Evolutionary conservation across 35 echinoderm and acorn worm species (phyloP), one percentile per base, ranked within the genome.

Genomic region (Heliocidaris erythrogramma): DNA sequence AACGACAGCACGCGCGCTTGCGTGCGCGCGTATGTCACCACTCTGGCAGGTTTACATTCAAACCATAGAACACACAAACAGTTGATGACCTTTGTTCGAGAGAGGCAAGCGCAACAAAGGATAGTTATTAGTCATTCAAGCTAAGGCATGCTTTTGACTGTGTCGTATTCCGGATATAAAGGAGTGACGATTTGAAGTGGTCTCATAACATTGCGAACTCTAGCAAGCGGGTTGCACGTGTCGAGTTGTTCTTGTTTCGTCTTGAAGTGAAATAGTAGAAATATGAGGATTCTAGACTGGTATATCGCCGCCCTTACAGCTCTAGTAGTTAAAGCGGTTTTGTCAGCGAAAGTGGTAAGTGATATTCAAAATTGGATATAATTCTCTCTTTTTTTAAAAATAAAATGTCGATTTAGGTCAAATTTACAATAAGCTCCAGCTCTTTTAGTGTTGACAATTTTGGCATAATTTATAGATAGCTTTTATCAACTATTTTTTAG

Each of bases 261-360:
- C n/a, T 78, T 78, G 65, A 78, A 18, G 65, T 78, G 65, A 21
- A 78, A 78, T 78, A 78, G 27, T 78, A 78, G 65, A 78, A 78
- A 78, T 5, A 78, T 78, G 65, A n/a, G 65, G 17, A n/a, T 78
- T n/a, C 27, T 7, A 78, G 65, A 78, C 2, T 78, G 65, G 65
- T 78, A 78, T 78, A 78, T 78, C 65, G 65, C 8, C 27, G 65
- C 65, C 24, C 65, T 78, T 18, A 24, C 65, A 27, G 21, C 65
- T 18, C 14, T 78, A 27, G 65, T 24, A 27, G 21, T 78, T n/a
- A 2, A 78, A 5, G n/a, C 17, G 18, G 65, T 78, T 78, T n/a
- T 78, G 27, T 78, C 65, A 78, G 27, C 65, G 65, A 78, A 78
- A n/a, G 65, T 78, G 65, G 65, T 78, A 78, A 78, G 65, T 78